A percentile compares a stretch with the other conserved stretches of the same genome.
Conservation (phyloP, 1,140 invertebrate species). For the Grapholita molesta region DNA sequence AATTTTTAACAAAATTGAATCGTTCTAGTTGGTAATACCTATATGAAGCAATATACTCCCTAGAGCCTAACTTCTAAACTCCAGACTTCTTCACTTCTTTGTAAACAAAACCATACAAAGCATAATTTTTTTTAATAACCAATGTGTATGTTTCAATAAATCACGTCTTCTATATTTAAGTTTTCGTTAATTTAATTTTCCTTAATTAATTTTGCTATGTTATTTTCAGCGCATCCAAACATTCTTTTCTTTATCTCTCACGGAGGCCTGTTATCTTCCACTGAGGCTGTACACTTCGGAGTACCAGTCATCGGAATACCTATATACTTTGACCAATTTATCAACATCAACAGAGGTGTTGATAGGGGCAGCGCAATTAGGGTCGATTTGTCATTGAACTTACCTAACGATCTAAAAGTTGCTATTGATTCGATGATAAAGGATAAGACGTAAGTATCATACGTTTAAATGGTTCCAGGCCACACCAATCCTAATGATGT, state of each 20-base stretch:
- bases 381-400: slow-evolving; percentile 25
- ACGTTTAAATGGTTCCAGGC: too few species aligned
- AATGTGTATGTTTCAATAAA: not conserved
- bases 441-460: slow-evolving; percentile 38
- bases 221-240: slow-evolving; percentile 80
- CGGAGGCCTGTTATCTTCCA: slow-evolving; percentile 80
- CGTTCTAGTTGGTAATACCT: too few species aligned
- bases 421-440: slow-evolving; percentile 41
- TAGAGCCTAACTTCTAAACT: too few species aligned
- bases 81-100: too few species aligned
- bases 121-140: too few species aligned
- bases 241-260: slow-evolving; percentile 81
- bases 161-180: not conserved
- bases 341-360: slow-evolving; percentile 43
- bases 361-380: not conserved
- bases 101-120: too few species aligned
- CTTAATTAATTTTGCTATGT: slow-evolving; percentile 43
- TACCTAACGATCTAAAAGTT: slow-evolving; percentile 27
- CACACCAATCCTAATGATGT: too few species aligned
- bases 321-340: slow-evolving; percentile 79
- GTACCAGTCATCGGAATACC: slow-evolving; percentile 82
- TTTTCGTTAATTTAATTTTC: too few species aligned
- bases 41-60: too few species aligned
- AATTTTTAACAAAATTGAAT: too few species aligned
- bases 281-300: slow-evolving; percentile 81